Evolutionary conservation across 1,140 invertebrate species (phyloP), one percentile per base, ranked within the genome.

Genomic region (Drosophila ohnishii): DNA sequence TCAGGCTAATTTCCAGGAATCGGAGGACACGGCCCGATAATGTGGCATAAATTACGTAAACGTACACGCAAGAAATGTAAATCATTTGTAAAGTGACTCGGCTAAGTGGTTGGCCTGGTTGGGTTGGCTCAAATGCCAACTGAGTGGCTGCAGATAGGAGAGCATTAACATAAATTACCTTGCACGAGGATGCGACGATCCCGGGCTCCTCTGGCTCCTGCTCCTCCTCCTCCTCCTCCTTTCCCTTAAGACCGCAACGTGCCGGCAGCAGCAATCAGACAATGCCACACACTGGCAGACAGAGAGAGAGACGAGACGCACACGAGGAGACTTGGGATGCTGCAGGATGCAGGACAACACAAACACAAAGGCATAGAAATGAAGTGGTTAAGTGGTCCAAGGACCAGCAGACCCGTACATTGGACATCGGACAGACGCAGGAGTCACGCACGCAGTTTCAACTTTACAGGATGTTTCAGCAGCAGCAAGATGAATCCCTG

Each of bases 91-190:
- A 87, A 80, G 61, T 84, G 75, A 86, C 80, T 75, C 55, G 66
- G 30, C 53, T 78, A 71, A 78, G 74, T 78, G 75, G 65, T 63
- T 39, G 65, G 60, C 16, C 19, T 13, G 34, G 16, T 35, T 39
- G 61, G 42, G 69, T 58, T 59, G 45, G 9, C 40, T 58, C 51
- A 37, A 55, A 55, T 45, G 58, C 50, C 25, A 53, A 44, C 56
- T 70, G 81, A 85, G 75, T 61, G 69, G 76, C 59, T 69, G 63
- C 61, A 72, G 76, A 74, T 80, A 67, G 66, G 65, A 70, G 59
- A 70, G 70, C 77, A 88, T 88, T 88, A 80, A 73, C 84, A 88
- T 88, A 88, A 88, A 88, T 88, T 88, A 88, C 84, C 84, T 88
- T 78, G 80, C 77, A 72, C 77, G 80, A 75, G 35, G 77, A 80